Percentiles rank a stretch among this genome's conserved stretches.
These are phyloP conservation scores for Urophycis tenuis DNA, from an alignment of 2,797 vertebrate species.

Conservation along the genomic window DNA sequence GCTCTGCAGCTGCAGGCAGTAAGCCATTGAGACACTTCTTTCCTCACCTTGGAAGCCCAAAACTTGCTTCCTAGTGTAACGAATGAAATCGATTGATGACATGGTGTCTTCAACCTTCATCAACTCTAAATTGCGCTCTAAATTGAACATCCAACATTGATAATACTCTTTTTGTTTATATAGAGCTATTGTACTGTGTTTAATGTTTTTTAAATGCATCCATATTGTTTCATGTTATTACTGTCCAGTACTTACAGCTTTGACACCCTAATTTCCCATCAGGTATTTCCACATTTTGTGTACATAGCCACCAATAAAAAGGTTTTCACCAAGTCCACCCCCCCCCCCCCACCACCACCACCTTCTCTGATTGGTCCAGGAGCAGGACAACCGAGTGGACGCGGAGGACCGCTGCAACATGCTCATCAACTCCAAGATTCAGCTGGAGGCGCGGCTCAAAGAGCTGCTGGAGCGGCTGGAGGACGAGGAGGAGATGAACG, in stretches of 20 bases:
- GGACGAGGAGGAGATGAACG: constrained; percentile 87
- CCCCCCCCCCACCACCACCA: background rate
- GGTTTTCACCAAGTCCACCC: background rate
- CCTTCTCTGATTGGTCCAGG: constrained; percentile 59
- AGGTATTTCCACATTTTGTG: background rate
- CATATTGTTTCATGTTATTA: too few relatives aligned
- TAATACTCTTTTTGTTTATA: too few relatives aligned
- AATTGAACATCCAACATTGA: too few relatives aligned
- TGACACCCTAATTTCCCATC: too few relatives aligned
- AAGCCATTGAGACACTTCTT: constrained; percentile 36
- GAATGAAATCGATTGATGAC: too few relatives aligned
- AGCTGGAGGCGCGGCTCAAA: constrained; percentile 87
- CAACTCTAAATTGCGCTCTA: too few relatives aligned
- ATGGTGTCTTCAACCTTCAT: too few relatives aligned
- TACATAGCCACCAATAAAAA: background rate
- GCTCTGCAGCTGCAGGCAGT: constrained; percentile 85
- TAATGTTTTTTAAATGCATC: too few relatives aligned
- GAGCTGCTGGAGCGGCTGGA: constrained; percentile 84
- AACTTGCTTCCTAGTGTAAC: background rate
- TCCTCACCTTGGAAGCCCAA: background rate
- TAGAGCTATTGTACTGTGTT: too few relatives aligned
- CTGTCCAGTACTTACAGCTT: too few relatives aligned
- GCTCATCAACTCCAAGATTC: constrained; percentile 91
- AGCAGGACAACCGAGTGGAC: constrained; percentile 90
- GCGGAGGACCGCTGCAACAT: constrained; percentile 89